Evolutionary conservation across 2,888 invertebrate species (phyloP).

Genomic region (Amiota communis): DNA sequence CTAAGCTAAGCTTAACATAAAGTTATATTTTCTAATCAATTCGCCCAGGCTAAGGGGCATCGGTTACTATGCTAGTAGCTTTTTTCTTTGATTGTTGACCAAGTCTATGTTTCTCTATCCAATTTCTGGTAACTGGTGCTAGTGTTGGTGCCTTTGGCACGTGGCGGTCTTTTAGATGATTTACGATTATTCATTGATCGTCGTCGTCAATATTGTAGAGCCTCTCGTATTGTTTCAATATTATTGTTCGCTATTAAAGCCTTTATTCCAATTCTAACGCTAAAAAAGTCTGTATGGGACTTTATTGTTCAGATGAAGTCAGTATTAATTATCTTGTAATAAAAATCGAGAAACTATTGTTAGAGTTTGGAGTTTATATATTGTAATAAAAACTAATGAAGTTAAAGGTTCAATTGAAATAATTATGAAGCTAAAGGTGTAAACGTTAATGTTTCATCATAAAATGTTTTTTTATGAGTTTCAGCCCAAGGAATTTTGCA

Average conservation of each 20-base stretch:
- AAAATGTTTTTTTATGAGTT: no score
- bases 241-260: constrained; percentile 3
- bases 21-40: constrained; percentile 53
- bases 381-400: no score
- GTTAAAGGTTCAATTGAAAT: no score
- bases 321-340: no score
- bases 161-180: constrained; percentile 25
- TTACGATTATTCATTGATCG: constrained; percentile 7
- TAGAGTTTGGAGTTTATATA: no score
- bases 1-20: constrained; percentile 14
- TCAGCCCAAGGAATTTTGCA: no score
- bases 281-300: not conserved
- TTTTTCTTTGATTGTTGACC: constrained; percentile 5
- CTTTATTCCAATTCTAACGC: not conserved
- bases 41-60: constrained; percentile 34
- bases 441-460: no score
- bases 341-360: no score
- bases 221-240: not conserved
- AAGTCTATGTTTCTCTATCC: no score
- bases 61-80: constrained; percentile 32
- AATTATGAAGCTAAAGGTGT: no score
- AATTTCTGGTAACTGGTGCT: no score
- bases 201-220: not conserved
- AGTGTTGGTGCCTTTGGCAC: constrained; percentile 3
- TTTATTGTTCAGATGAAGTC: no score